These are phyloP conservation scores for Neopelma chrysocephalum DNA, from an alignment of 2,797 vertebrate genomes.

Conservation along the genomic window DNA sequence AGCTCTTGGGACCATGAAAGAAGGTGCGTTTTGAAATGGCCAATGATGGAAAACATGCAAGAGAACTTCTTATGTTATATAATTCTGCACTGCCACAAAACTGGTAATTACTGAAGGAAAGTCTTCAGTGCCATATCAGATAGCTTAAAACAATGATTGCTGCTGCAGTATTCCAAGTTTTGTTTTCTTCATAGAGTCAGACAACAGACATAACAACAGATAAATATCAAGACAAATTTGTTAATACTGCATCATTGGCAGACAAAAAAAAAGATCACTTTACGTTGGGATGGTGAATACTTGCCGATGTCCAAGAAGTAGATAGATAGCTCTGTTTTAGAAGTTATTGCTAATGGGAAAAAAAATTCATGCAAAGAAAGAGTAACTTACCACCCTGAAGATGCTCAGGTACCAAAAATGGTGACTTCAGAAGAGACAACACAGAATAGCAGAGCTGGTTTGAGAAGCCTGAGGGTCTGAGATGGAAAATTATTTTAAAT, in stretches of 20 bases:
- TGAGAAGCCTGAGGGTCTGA: not conserved
- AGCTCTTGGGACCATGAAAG: not conserved
- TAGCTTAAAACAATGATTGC: constrained; percentile 21
- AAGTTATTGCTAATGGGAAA: not conserved
- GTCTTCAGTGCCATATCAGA: constrained; percentile 29
- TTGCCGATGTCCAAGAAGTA: not conserved
- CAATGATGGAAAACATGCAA: not conserved
- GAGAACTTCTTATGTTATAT: not conserved
- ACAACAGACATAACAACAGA: constrained; percentile 62
- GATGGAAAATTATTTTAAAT: not conserved
- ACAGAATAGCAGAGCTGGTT: not conserved
- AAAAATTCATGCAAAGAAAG: not conserved
- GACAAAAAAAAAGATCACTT: constrained; percentile 39
- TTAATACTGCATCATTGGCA: constrained; percentile 52
- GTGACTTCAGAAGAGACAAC: not conserved
- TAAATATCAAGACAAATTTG: constrained; percentile 58
- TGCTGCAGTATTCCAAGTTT: not conserved
- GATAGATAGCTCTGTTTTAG: constrained; percentile 10
- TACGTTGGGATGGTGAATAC: constrained; percentile 37
- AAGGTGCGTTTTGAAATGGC: not conserved
- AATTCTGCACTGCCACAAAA: not conserved
- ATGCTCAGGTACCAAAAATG: not conserved
- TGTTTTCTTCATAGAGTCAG: constrained; percentile 23
- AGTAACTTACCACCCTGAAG: not conserved
- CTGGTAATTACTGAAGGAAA: constrained; percentile 1